Percentiles rank a stretch among this genome's conserved stretches.
phyloP scores from a whole-genome alignment of 2,113 vertebrate species.

The Pipra filicauda region DNA sequence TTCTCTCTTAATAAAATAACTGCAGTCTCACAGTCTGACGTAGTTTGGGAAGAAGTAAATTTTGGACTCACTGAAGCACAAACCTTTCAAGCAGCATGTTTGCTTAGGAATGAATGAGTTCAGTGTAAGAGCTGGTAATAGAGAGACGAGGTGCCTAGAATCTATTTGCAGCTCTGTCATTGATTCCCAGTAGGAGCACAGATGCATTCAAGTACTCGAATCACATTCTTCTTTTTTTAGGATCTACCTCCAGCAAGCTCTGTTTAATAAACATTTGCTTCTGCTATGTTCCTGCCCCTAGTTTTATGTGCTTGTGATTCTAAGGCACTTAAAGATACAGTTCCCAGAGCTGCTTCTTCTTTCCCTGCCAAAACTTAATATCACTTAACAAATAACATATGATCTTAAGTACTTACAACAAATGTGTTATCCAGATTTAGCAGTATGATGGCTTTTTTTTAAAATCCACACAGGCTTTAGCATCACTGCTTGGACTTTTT shows the following conservation, averaged over 20 bases:
- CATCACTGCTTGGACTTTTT: background rate
- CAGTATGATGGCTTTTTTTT: background rate
- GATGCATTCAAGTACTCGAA: conserved; percentile 40
- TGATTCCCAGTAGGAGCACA: background rate
- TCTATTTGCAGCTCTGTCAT: conserved; percentile 14
- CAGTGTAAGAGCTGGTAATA: background rate
- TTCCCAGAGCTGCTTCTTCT: background rate
- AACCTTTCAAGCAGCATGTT: background rate
- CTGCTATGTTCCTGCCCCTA: background rate
- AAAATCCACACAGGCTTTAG: background rate
- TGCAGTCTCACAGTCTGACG: background rate
- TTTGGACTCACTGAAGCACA: conserved; percentile 5
- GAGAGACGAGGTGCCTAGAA: conserved; percentile 2
- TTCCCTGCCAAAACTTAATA: background rate
- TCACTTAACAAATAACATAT: background rate
- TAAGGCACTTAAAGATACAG: background rate
- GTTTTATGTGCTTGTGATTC: background rate
- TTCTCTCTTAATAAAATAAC: conserved; percentile 24
- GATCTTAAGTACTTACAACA: background rate
- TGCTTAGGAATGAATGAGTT: conserved; percentile 11
- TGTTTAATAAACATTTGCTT: conserved; percentile 26
- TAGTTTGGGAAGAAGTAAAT: background rate
- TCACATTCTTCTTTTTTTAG: background rate
- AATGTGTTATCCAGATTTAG: background rate
- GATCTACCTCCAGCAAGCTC: background rate